Percentiles rank a stretch among this genome's conserved stretches.
Evolutionary conservation across 2,113 vertebrate genomes (phyloP).

Genomic region (Hemibagrus wyckioides): DNA sequence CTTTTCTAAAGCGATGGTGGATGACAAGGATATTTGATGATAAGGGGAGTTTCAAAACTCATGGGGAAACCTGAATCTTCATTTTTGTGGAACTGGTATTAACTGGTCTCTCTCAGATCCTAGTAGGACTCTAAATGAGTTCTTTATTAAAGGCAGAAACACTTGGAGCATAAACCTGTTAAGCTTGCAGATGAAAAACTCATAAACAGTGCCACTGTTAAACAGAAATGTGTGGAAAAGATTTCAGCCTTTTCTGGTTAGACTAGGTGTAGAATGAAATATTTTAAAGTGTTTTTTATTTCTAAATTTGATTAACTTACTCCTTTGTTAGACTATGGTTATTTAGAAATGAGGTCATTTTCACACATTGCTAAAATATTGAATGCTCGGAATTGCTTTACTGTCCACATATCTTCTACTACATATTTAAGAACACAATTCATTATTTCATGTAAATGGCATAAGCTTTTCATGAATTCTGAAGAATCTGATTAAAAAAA

Average conservation of each 20-base stretch:
- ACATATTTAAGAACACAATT: neutral
- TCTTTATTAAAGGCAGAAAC: slow-evolving; percentile 2
- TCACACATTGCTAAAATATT: neutral
- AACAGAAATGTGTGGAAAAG: neutral
- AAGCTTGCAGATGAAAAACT: neutral
- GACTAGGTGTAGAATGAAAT: neutral
- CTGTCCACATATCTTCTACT: neutral
- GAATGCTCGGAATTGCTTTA: neutral
- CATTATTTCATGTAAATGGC: neutral
- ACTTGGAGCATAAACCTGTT: neutral
- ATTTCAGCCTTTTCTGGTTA: neutral
- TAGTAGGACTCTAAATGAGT: neutral
- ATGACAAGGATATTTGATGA: neutral
- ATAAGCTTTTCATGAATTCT: neutral
- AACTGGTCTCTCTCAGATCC: neutral
- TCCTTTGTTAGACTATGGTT: neutral
- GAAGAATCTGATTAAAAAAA: neutral
- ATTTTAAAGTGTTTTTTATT: neutral
- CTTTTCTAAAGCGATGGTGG: neutral
- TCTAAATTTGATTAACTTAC: neutral
- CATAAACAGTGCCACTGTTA: neutral
- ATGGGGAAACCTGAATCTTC: neutral
- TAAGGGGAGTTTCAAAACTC: neutral
- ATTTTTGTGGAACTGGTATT: neutral
- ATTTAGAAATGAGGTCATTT: neutral